These are phyloP conservation scores for Lutraria rhynchaena DNA, from an alignment of 1,140 invertebrate species.

Conservation along the genomic window DNA sequence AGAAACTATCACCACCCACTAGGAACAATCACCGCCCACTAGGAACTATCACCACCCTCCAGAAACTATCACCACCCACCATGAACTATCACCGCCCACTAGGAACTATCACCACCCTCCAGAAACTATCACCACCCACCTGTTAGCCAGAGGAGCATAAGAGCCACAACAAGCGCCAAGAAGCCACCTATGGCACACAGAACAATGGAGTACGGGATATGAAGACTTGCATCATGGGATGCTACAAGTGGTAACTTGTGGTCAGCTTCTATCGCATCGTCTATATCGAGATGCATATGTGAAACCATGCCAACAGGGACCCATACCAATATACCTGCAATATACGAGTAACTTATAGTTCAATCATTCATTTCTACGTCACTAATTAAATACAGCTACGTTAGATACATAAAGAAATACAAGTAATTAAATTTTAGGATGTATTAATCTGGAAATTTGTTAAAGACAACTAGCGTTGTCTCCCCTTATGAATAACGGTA, in stretches of 20 bases:
- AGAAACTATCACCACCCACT: too few species aligned
- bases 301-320: constrained; percentile 48
- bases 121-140: constrained; percentile 16
- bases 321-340: constrained; percentile 29
- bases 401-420: too few species aligned
- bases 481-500: neutral
- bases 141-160: constrained; percentile 35
- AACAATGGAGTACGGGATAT: constrained; percentile 37
- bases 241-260: neutral
- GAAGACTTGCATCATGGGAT: constrained; percentile 26
- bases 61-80: neutral
- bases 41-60: too few species aligned
- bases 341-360: too few species aligned
- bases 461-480: neutral
- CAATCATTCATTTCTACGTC: too few species aligned
- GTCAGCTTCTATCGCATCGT: constrained; percentile 8
- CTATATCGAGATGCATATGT: constrained; percentile 27
- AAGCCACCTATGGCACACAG: constrained; percentile 13
- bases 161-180: constrained; percentile 18
- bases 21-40: too few species aligned
- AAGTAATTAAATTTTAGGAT: too few species aligned
- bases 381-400: too few species aligned
- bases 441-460: too few species aligned
- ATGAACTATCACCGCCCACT: too few species aligned
- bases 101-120: too few species aligned